Base-by-base conservation (phyloP, 2,888 invertebrate genomes). In the Osmoderma eremita region DNA sequence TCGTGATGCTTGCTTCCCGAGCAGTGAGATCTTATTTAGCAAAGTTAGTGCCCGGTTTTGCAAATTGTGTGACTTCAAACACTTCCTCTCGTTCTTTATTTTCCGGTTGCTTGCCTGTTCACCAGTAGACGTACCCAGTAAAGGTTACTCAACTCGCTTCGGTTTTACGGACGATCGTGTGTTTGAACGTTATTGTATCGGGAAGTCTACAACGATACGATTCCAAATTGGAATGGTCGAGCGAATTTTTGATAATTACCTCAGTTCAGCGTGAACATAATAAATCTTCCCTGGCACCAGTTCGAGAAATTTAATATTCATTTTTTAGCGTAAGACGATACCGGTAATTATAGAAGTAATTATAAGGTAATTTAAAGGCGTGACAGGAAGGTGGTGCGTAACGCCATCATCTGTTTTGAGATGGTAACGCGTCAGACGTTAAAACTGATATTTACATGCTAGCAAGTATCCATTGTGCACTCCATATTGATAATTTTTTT, bases 11-110 rank as follows among this genome's bases (percentile, higher is more conserved):
- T 74, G 68, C 74, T 73, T 72, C 72, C 69, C 70, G 66, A 70
- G n/a, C n/a, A n/a, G 70, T 73, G 74, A 75, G 75, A 75, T 75
- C 75, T 75, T 75, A 75, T 75, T 75, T 75, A 73, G 72, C 72
- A 67, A 67, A 71, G 71, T 70, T 70, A 63, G 69, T 72, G 70
- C 71, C 69, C 69, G 68, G 70, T 71, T 73, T 73, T 73, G 73
- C 72, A 74, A 75, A 73, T 74, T 73, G 71, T 74, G 71, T 71
- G 70, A 69, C 71, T 70, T 67, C 61, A 53, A 68, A 68, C 68
- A 68, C 68, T 68, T 68, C 58, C 38, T 45, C 48, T 30, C 30
- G 30, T 4, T 30, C 65, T 50, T 54, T 17, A 49, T 56, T 56
- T 24, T 8, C 30, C 30, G 6, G 30, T 10, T 24, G 30, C 3